A percentile compares a stretch with the other conserved stretches of the same genome.
Evolutionary conservation across 2,797 vertebrate species (phyloP).

Genomic region (Pantherophis vulpinus): DNA sequence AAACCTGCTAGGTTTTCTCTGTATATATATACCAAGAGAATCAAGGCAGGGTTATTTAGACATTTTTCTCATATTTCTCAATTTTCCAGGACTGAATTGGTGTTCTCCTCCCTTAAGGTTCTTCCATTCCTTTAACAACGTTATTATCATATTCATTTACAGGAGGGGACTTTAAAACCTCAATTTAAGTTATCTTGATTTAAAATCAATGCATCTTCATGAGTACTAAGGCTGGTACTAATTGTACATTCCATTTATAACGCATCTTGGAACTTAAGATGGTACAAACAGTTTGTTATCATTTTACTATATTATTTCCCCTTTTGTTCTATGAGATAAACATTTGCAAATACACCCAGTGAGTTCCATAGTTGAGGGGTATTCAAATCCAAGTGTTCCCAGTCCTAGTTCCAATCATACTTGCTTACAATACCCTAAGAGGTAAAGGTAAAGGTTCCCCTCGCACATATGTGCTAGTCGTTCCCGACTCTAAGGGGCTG

Average conservation of each 20-base stretch:
- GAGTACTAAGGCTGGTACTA: background rate
- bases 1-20: background rate
- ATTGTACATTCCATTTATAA: background rate
- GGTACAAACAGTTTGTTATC: background rate
- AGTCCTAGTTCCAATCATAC: background rate
- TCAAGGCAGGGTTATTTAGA: background rate
- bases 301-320: background rate
- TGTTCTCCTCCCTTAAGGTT: background rate
- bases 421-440: background rate
- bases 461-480: too few species aligned
- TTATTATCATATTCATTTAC: background rate
- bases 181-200: background rate
- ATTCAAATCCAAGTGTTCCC: background rate
- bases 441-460: too few species aligned
- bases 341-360: background rate
- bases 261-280: background rate
- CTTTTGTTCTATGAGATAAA: background rate
- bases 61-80: background rate
- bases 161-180: background rate
- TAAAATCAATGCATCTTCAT: background rate
- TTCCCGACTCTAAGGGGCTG: too few species aligned
- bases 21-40: background rate
- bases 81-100: background rate
- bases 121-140: background rate
- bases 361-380: background rate